Base-by-base conservation (phyloP, 2,113 vertebrate species). In the Proteles cristata region DNA sequence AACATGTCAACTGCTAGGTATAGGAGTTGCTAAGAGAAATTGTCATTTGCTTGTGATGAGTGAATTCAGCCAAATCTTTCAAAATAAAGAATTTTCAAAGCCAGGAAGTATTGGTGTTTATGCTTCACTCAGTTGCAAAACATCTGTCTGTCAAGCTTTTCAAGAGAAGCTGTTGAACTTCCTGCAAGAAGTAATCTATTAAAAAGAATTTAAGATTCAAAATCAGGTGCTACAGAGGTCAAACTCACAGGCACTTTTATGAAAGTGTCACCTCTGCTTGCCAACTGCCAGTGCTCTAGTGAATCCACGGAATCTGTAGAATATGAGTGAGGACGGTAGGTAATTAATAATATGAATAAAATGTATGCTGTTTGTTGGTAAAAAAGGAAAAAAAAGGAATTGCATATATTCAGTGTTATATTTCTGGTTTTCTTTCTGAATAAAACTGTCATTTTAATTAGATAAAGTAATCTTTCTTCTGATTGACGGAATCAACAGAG, bases 121-220 rank as follows among this genome's bases (percentile, higher is more conserved):
- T 53, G 39, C 76, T 96, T 92, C 43, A 35, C 73, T 90, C 90
- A 84, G 39, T 90, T 90, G 88, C 35, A 92, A 95, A 97, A 97
- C 48, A 96, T 90, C 63, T 96, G 93, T 94, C 95, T 96, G 82
- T 94, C 83, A 93, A 35, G 45, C 23, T 84, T 82, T 95, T 94
- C 53, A 53, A 88, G 65, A 91, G 50, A 76, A 82, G 23, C 26
- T 84, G 16, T 83, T 86, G 83, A 93, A 92, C 86, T 83, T 76
- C 77, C 80, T 63, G 17, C 14, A 92, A 89, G 76, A 95, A 28
- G 28, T 93, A 95, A 94, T 94, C 95, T 90, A 55, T 69, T 73
- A n/a, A 89, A 66, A 68, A 93, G 76, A 76, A 55, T 2, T 11
- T 73, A 87, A 88, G 77, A 76, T 80, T 94, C 65, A 26, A 88